These are phyloP conservation scores for Elysia chlorotica DNA, from an alignment of 1,140 invertebrate genomes.

Conservation along the genomic window DNA sequence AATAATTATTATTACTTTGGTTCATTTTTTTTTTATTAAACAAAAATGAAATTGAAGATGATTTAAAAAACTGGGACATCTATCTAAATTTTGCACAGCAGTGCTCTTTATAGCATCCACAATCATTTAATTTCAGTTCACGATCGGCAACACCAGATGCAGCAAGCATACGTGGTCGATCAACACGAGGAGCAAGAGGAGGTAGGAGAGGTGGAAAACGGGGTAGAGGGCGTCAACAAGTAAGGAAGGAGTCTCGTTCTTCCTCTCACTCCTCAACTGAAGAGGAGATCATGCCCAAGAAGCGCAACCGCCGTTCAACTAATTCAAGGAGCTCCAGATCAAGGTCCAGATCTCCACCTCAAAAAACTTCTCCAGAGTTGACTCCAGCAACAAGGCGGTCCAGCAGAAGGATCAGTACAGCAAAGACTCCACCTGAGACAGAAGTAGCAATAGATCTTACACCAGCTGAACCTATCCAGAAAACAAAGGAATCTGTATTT, in stretches of 20 bases:
- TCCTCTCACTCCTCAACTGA: conserved; percentile 22
- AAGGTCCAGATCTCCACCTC: conserved; percentile 21
- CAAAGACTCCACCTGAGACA: background rate
- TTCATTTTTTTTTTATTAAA: background rate
- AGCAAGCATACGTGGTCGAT: too few species aligned
- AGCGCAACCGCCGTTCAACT: background rate
- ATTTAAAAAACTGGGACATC: too few species aligned
- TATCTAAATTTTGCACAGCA: too few species aligned
- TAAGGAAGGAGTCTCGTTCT: conserved; percentile 15
- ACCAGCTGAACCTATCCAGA: background rate
- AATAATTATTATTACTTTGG: background rate
- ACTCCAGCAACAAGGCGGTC: conserved; percentile 8
- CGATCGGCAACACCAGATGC: conserved; percentile 21
- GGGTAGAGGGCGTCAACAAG: background rate
- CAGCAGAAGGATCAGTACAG: conserved; percentile 7
- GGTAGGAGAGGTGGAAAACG: conserved; percentile 5
- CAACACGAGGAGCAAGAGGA: conserved; percentile 2
- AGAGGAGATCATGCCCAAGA: conserved; percentile 9
- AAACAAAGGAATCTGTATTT: background rate
- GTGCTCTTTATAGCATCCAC: too few species aligned
- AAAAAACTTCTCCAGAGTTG: conserved; percentile 8
- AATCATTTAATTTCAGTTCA: conserved; percentile 13
- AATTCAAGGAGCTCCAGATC: conserved; percentile 4
- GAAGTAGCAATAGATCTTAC: background rate
- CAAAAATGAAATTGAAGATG: too few species aligned